Conservation (phyloP, 1,140 invertebrate genomes). For the Brachionus calyciflorus region DNA sequence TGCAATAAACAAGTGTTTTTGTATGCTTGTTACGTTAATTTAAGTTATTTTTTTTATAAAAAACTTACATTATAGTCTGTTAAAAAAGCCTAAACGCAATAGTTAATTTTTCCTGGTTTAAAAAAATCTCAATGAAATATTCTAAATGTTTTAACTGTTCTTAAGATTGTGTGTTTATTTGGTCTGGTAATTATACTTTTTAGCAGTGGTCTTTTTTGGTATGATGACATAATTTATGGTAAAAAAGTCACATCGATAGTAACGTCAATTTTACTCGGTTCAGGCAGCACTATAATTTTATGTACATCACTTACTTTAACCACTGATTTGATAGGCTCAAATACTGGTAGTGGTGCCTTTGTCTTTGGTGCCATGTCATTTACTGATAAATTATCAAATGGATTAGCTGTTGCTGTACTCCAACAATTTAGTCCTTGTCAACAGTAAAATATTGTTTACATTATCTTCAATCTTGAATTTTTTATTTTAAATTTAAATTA, state of each 20-base stretch:
- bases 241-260: conserved; percentile 65
- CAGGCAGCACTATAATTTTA: conserved; percentile 77
- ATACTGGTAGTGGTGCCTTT: conserved; percentile 79
- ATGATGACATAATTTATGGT: conserved; percentile 61
- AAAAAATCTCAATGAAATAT: too few species aligned
- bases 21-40: too few species aligned
- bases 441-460: conserved; percentile 4
- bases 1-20: too few species aligned
- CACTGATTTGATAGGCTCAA: conserved; percentile 81
- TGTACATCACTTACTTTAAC: conserved; percentile 84
- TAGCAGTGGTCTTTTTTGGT: conserved; percentile 9
- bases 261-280: conserved; percentile 73
- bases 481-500: background rate
- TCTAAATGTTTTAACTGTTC: too few species aligned
- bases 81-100: too few species aligned
- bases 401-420: conserved; percentile 76
- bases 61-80: too few species aligned
- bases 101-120: too few species aligned
- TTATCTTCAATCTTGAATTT: background rate
- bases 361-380: conserved; percentile 96
- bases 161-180: conserved; percentile 14
- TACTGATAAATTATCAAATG: conserved; percentile 83
- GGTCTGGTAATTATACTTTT: background rate
- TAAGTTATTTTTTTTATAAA: too few species aligned
- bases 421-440: conserved; percentile 66